Conservation (phyloP, 2,113 vertebrate species). For the cattle (Bos taurus) region ARS-UCD2.0 NC_037330.1:111251501-111252000, state of each 20-base stretch:
- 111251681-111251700: background rate
- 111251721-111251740: background rate
- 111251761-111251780: background rate
- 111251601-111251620: background rate
- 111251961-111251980: conserved; percentile 18
- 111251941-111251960: background rate
- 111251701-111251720: background rate
- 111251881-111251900: background rate
- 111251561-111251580: background rate
- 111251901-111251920: background rate
- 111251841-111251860: background rate
- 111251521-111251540: background rate
- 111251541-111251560: background rate
- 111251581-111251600: background rate
- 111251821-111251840: background rate
- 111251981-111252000: background rate
- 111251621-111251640: background rate
- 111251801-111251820: background rate
- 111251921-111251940: background rate
- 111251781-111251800: rapidly evolving
- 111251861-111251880: background rate
- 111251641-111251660: background rate
- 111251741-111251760: background rate
- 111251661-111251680: background rate
- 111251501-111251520: background rate